Conservation (phyloP, 2,113 vertebrate genomes). For the Onychostoma macrolepis region DNA sequence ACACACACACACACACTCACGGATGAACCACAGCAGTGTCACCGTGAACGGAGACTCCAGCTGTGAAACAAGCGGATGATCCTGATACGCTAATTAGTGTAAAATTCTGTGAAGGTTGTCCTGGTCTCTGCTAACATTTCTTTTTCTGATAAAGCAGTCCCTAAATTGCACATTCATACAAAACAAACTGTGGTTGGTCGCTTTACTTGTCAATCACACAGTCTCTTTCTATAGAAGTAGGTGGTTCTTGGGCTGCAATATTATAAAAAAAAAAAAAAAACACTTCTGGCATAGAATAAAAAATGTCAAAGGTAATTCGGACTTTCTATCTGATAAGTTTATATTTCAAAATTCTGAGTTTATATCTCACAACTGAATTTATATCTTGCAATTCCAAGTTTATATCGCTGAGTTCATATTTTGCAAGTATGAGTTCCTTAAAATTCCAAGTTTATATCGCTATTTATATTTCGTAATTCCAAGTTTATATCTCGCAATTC, state of each 20-base stretch:
- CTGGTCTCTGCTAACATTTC: not conserved
- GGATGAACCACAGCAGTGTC: not conserved
- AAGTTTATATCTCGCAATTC: no score
- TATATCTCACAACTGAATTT: no score
- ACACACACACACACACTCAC: not conserved
- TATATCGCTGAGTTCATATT: no score
- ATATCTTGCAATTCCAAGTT: no score
- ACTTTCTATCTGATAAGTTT: no score
- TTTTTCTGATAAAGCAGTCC: not conserved
- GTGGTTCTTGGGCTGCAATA: not conserved
- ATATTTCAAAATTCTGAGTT: no score
- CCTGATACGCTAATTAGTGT: not conserved
- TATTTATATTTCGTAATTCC: no score
- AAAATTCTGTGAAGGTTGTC: not conserved
- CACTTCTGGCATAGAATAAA: no score
- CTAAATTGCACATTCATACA: not conserved
- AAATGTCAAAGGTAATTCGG: no score
- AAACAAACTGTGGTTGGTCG: not conserved
- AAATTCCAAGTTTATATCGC: no score
- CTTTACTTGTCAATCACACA: not conserved
- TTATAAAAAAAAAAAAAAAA: no score
- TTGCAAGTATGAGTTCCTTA: no score
- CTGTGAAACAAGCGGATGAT: conserved; percentile 14
- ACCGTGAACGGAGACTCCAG: not conserved
- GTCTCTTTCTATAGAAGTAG: not conserved